Evolutionary conservation across 2,888 invertebrate species (phyloP).

Genomic region (Drosophila cognata): DNA sequence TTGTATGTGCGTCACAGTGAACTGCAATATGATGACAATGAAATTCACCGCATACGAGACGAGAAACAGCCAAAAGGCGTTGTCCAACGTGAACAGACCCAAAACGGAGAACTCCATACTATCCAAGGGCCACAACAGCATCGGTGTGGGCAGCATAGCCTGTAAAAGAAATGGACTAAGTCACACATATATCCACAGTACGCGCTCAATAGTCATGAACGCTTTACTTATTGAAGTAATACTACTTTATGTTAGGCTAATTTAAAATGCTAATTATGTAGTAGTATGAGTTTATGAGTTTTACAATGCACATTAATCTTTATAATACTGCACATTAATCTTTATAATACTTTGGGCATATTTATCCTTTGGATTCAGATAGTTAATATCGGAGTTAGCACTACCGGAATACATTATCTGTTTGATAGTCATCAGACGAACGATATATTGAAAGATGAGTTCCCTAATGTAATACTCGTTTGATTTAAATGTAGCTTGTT

Average conservation of each 20-base stretch:
- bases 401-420: not conserved
- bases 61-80: constrained; percentile 79
- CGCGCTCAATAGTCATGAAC: not conserved
- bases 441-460: not conserved
- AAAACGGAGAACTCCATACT: constrained; percentile 64
- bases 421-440: not conserved
- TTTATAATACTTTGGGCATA: not conserved
- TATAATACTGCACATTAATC: too few species aligned
- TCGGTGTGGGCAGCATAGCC: constrained; percentile 55
- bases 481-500: not conserved
- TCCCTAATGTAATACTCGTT: not conserved
- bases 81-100: constrained; percentile 74
- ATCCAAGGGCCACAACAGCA: constrained; percentile 58
- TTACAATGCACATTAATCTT: too few species aligned
- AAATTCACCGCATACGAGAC: constrained; percentile 79
- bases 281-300: too few species aligned
- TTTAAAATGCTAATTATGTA: not conserved
- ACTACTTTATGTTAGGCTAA: not conserved
- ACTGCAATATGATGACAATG: constrained; percentile 79
- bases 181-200: not conserved
- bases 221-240: not conserved
- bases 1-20: constrained; percentile 60
- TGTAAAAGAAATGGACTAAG: constrained; percentile 1
- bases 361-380: not conserved
- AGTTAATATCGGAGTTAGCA: too few species aligned